These are phyloP conservation scores for Napeogenes sylphis DNA, from an alignment of 2,888 invertebrate species.

Conservation along the genomic window DNA sequence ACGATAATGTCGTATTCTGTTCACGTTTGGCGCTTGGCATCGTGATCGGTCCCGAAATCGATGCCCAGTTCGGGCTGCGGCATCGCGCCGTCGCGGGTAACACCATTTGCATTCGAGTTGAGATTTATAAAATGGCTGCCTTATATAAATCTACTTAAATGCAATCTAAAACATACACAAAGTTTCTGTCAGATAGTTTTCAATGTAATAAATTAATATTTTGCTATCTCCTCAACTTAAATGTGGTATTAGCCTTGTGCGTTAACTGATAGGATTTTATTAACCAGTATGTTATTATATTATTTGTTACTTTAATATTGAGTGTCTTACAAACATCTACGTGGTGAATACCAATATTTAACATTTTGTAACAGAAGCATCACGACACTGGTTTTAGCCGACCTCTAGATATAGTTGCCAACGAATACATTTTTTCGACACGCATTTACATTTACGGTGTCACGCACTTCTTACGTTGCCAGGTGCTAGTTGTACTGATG, in stretches of 20 bases:
- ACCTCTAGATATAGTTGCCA: conserved; percentile 19
- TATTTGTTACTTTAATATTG: too few species aligned
- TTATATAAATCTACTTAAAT: background rate
- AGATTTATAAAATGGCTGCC: background rate
- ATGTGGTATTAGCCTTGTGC: too few species aligned
- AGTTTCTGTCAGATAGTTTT: too few species aligned
- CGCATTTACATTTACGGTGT: conserved; percentile 17
- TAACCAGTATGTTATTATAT: too few species aligned
- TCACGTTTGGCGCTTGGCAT: conserved; percentile 10
- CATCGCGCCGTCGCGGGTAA: conserved; percentile 13
- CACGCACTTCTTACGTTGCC: conserved; percentile 19
- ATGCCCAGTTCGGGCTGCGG: conserved; percentile 15
- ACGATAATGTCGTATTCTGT: conserved; percentile 8
- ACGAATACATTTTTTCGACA: conserved; percentile 22
- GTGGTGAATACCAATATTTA: conserved; percentile 11
- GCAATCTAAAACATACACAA: background rate
- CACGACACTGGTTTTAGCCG: conserved; percentile 12
- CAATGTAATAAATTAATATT: too few species aligned
- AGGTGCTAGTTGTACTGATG: conserved; percentile 14
- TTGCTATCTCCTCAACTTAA: too few species aligned
- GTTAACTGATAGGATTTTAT: too few species aligned
- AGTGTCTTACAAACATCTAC: too few species aligned
- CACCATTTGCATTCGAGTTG: conserved; percentile 10
- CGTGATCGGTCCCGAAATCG: conserved; percentile 15
- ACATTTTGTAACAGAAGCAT: conserved; percentile 11